These are phyloP conservation scores for Pachycephala philippinensis DNA, from an alignment of 2,113 vertebrate species.

Conservation along the genomic window DNA sequence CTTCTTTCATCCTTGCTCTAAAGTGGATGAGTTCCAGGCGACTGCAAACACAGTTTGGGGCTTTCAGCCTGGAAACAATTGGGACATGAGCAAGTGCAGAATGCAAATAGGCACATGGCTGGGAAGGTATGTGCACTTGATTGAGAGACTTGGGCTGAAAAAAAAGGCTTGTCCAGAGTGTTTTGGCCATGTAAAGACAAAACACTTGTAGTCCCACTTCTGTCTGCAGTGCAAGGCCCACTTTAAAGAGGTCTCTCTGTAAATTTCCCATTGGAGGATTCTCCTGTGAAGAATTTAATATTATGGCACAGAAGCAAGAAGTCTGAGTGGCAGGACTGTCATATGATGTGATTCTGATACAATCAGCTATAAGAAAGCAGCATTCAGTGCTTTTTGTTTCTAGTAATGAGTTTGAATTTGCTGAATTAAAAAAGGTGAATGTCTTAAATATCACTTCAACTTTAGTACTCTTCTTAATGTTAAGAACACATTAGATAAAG, in stretches of 20 bases:
- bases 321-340: not conserved
- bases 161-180: not conserved
- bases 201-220: not conserved
- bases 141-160: not conserved
- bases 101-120: not conserved
- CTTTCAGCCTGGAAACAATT: constrained; percentile 23
- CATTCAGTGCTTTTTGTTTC: not conserved
- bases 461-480: not conserved
- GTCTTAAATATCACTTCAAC: not conserved
- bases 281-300: not conserved
- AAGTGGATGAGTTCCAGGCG: constrained; percentile 51
- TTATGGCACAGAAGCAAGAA: not conserved
- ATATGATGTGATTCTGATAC: not conserved
- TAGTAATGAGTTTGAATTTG: not conserved
- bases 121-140: not conserved
- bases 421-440: not conserved
- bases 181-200: not conserved
- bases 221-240: too few relatives aligned
- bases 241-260: not conserved
- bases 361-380: not conserved
- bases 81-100: not conserved
- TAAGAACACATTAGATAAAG: not conserved
- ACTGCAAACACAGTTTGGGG: constrained; percentile 13
- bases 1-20: constrained; percentile 21
- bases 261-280: not conserved